These are phyloP conservation scores for Thripadectes ignobilis DNA, from an alignment of 2,797 vertebrate genomes.

Conservation along the genomic window DNA sequence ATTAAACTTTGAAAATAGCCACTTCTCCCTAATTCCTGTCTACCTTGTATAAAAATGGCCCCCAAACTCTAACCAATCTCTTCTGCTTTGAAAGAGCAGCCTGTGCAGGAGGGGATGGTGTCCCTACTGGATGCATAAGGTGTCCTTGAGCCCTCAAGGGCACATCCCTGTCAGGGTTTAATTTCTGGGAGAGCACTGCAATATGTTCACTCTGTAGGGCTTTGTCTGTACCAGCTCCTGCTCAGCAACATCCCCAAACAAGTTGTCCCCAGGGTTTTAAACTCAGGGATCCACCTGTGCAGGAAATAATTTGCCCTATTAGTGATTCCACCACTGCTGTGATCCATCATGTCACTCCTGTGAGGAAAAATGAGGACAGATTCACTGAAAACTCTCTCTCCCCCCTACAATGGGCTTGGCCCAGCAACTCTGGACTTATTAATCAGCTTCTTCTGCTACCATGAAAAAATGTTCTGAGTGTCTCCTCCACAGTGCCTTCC, in stretches of 20 bases:
- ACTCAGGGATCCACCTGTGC: neutral
- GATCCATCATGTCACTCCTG: neutral
- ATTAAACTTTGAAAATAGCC: neutral
- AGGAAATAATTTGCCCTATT: neutral
- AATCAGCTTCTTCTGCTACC: neutral
- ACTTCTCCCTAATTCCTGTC: neutral
- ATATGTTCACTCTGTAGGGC: neutral
- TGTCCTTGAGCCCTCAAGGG: neutral
- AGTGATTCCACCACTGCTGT: neutral
- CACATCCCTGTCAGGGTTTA: neutral
- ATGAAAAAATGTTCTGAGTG: neutral
- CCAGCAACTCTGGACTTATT: neutral
- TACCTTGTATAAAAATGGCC: neutral
- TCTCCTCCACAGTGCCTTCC: neutral
- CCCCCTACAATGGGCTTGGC: neutral
- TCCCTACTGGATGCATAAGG: neutral
- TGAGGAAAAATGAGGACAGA: neutral
- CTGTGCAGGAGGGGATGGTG: neutral
- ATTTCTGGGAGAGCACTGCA: rapidly evolving
- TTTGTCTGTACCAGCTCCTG: neutral
- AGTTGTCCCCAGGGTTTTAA: neutral
- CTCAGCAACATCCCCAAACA: neutral
- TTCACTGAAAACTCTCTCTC: neutral
- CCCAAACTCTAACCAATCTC: neutral
- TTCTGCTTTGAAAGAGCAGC: neutral